Evolutionary conservation across 2,888 invertebrate genomes (phyloP).

Genomic region (Clanis bilineata): DNA sequence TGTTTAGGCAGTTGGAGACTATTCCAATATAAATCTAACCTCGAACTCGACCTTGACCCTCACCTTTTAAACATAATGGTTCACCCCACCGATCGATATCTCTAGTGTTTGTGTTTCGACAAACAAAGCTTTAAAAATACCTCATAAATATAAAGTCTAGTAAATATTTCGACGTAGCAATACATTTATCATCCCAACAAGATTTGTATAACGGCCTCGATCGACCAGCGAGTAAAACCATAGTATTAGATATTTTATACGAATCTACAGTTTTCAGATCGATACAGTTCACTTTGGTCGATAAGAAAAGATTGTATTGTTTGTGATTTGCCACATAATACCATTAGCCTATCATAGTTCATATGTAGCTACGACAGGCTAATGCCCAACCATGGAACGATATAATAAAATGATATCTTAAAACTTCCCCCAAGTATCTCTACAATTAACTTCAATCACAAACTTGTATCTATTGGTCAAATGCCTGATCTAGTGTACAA

Average conservation of each 20-base stretch:
- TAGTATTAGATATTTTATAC: not conserved
- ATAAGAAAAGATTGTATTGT: too few species aligned
- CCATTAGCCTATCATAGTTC: too few species aligned
- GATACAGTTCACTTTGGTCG: too few species aligned
- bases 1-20: not conserved
- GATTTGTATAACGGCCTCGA: not conserved
- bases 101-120: not conserved
- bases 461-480: too few species aligned
- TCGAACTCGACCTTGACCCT: not conserved
- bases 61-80: not conserved
- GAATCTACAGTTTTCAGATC: too few species aligned
- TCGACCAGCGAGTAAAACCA: not conserved
- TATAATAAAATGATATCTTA: too few species aligned
- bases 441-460: too few species aligned
- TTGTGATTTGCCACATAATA: too few species aligned
- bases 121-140: slow-evolving; percentile 5
- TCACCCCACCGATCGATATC: not conserved
- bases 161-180: slow-evolving; percentile 2
- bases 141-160: not conserved
- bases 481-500: too few species aligned
- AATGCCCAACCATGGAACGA: too few species aligned
- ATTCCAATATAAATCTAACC: not conserved
- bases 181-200: not conserved
- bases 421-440: too few species aligned
- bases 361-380: too few species aligned